A percentile compares a stretch with the other conserved stretches of the same genome.
Evolutionary conservation across 2,113 vertebrate genomes (phyloP).

Genomic region (Amphiprion ocellaris): DNA sequence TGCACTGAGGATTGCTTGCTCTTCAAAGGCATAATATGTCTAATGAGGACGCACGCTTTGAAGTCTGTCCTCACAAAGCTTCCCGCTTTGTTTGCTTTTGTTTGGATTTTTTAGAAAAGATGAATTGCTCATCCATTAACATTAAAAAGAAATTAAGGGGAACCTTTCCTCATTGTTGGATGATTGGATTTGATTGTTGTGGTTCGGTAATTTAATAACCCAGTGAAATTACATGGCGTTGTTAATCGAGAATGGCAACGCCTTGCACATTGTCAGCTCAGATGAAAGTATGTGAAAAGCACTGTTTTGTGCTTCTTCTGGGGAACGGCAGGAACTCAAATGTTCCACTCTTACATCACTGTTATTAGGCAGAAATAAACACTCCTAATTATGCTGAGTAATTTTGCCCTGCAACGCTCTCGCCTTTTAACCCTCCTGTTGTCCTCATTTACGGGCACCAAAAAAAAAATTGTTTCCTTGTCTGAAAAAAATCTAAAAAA

Average conservation of each 20-base stretch:
- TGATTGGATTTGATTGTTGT: slow-evolving; percentile 53
- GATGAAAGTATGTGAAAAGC: slow-evolving; percentile 28
- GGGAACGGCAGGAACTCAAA: background rate
- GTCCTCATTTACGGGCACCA: too few species aligned
- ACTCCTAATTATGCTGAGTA: slow-evolving; percentile 37
- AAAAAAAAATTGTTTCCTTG: too few species aligned
- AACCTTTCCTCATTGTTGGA: slow-evolving; percentile 26
- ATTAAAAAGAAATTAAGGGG: slow-evolving; percentile 49
- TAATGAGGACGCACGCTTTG: slow-evolving; percentile 71
- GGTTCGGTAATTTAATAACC: slow-evolving; percentile 40
- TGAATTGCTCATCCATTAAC: slow-evolving; percentile 55
- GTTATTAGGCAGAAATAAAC: slow-evolving; percentile 17
- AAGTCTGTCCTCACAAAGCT: slow-evolving; percentile 65
- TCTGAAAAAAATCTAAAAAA: too few species aligned
- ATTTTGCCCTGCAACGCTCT: slow-evolving; percentile 24
- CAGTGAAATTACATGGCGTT: slow-evolving; percentile 15
- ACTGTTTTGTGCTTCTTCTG: background rate
- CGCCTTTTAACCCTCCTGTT: background rate
- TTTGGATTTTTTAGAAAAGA: slow-evolving; percentile 54
- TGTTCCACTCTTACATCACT: background rate
- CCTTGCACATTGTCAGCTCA: background rate
- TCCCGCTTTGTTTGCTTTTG: slow-evolving; percentile 67
- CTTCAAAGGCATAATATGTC: slow-evolving; percentile 68
- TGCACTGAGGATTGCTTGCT: slow-evolving; percentile 55
- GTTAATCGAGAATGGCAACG: slow-evolving; percentile 11